Evolutionary conservation across 2,113 vertebrate species (phyloP).

Genomic region (Cyanistes caeruleus): DNA sequence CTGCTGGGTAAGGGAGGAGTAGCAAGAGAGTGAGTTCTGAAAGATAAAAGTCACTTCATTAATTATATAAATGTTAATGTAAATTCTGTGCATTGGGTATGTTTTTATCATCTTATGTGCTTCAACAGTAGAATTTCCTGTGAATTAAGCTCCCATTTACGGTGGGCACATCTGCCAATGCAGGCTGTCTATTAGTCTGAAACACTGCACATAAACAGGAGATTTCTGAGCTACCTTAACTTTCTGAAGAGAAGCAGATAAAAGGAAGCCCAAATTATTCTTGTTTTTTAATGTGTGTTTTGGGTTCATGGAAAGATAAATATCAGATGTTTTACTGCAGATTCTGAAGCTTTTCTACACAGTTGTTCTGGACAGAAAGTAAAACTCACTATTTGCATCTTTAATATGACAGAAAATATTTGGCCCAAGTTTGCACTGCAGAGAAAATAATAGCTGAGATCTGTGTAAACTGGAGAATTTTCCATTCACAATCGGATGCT

Average conservation of each 20-base stretch:
- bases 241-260: neutral
- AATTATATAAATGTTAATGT: neutral
- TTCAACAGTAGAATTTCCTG: neutral
- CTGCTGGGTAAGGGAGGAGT: neutral
- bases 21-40: neutral
- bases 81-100: neutral
- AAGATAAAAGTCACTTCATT: neutral
- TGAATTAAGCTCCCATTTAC: neutral
- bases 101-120: neutral
- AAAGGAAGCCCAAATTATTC: neutral
- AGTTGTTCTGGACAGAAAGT: neutral
- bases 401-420: conserved; percentile 35
- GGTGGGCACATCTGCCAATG: neutral
- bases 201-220: neutral
- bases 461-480: conserved; percentile 54
- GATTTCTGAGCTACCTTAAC: neutral
- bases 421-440: neutral
- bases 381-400: neutral
- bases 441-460: conserved; percentile 47
- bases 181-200: neutral
- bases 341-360: conserved; percentile 6
- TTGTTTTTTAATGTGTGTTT: neutral
- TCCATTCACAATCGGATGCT: conserved; percentile 17
- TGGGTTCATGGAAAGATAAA: neutral
- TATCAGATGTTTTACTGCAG: neutral